Evolutionary conservation across 2,888 invertebrate species (phyloP).

Genomic region (Zygothrica quintamaculata): DNA sequence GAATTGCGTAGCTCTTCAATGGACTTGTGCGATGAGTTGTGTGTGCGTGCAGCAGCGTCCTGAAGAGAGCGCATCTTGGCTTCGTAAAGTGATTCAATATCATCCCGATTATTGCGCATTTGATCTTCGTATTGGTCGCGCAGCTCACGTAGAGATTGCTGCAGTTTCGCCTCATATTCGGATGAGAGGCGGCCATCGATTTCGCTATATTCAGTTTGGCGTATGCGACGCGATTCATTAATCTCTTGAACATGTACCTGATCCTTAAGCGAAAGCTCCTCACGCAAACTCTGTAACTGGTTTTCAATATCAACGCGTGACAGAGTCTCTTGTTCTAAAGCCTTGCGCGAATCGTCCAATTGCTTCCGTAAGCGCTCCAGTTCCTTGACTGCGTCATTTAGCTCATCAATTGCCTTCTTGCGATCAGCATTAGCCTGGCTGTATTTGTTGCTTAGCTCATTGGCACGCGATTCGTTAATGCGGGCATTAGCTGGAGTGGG

Average conservation of each 20-base stretch:
- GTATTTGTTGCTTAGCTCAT: conserved; percentile 89
- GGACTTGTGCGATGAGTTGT: conserved; percentile 88
- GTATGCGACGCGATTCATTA: conserved; percentile 91
- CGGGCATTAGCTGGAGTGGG: conserved; percentile 79
- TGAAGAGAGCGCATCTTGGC: conserved; percentile 90
- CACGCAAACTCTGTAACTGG: conserved; percentile 94
- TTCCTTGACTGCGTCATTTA: conserved; percentile 91
- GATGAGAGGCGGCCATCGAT: conserved; percentile 95
- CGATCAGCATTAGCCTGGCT: conserved; percentile 91
- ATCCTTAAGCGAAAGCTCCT: conserved; percentile 96
- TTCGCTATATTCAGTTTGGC: conserved; percentile 97
- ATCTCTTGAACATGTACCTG: conserved; percentile 94
- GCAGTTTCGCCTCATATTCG: conserved; percentile 96
- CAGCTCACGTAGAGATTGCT: conserved; percentile 94
- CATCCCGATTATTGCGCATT: conserved; percentile 94
- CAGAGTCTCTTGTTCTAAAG: conserved; percentile 96
- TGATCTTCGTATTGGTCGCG: conserved; percentile 96
- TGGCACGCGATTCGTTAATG: conserved; percentile 89
- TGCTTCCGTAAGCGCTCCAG: conserved; percentile 90
- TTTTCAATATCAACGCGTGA: conserved; percentile 97
- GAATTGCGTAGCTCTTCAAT: conserved; percentile 92
- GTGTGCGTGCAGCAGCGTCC: conserved; percentile 89
- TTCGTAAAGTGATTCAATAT: conserved; percentile 90
- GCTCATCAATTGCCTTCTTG: conserved; percentile 91
- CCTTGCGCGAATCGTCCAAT: conserved; percentile 92